Percentiles rank a stretch among this genome's conserved stretches.
Conservation (phyloP, 2,888 invertebrate species). For the Meiosimyza decipiens region DNA sequence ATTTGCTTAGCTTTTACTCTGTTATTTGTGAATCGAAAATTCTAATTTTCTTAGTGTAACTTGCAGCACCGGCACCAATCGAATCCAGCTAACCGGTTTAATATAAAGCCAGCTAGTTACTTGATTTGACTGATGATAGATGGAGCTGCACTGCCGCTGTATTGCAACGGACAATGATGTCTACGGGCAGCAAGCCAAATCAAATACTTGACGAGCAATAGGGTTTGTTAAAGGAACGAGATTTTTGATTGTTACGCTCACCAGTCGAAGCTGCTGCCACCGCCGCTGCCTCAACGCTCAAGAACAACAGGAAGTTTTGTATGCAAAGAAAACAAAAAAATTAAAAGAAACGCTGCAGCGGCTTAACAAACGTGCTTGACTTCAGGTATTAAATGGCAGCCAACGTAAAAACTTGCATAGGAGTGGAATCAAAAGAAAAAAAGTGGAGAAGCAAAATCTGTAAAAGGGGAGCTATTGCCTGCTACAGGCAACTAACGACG, state of each 20-base stretch:
- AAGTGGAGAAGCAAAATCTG: background rate
- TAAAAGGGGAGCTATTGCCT: slow-evolving; percentile 4
- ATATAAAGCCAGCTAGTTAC: slow-evolving; percentile 1
- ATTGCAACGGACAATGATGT: background rate
- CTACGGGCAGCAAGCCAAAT: background rate
- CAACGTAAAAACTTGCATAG: background rate
- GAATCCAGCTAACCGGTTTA: slow-evolving; percentile 1
- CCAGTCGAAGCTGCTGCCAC: too few species aligned
- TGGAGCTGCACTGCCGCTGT: background rate
- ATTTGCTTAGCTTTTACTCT: too few species aligned
- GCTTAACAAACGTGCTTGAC: slow-evolving; percentile 6
- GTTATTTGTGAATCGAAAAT: too few species aligned
- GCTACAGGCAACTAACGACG: too few species aligned
- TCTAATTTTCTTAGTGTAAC: too few species aligned
- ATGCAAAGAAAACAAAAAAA: too few species aligned
- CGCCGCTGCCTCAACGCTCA: background rate
- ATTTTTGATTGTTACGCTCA: too few species aligned
- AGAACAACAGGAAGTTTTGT: slow-evolving; percentile 8
- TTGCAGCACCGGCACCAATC: background rate
- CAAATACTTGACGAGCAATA: background rate
- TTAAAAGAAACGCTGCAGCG: background rate
- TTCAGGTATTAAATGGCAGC: background rate
- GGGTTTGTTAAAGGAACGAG: background rate
- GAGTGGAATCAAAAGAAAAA: too few species aligned
- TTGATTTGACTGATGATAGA: background rate